Percentiles rank a stretch among this genome's conserved stretches.
phyloP scores from a whole-genome alignment of 2,888 invertebrate genomes.

The Nebria brevicollis region DNA sequence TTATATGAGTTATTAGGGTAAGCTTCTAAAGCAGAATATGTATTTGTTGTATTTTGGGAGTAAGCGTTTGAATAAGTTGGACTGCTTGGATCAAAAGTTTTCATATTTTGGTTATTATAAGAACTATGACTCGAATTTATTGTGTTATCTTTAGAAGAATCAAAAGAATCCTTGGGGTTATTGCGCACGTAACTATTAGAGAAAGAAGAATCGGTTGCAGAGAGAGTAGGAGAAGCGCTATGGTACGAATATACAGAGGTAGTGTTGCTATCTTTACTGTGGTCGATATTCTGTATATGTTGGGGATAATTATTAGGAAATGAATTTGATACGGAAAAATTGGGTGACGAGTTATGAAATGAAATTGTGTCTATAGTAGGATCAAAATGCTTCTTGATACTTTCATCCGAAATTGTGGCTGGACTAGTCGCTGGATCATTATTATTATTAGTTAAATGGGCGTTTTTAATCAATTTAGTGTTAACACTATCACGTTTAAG shows the following conservation, averaged over 20 bases:
- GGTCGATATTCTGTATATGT: too few species aligned
- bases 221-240: too few species aligned
- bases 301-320: too few species aligned
- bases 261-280: too few species aligned
- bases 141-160: too few species aligned
- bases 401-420: neutral
- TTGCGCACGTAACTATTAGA: too few species aligned
- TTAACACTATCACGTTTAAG: conserved; percentile 61
- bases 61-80: neutral
- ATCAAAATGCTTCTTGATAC: neutral
- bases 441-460: neutral
- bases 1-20: conserved; percentile 22
- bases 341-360: neutral
- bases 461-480: neutral
- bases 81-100: too few species aligned
- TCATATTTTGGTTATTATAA: too few species aligned
- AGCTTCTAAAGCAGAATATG: neutral
- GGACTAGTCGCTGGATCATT: neutral
- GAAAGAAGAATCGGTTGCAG: too few species aligned
- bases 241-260: too few species aligned
- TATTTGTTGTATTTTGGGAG: neutral
- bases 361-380: neutral
- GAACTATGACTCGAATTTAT: too few species aligned
- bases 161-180: too few species aligned
- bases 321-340: neutral